Base-by-base conservation (phyloP, 2,797 vertebrate genomes). In the Poliocrania exsul region DNA sequence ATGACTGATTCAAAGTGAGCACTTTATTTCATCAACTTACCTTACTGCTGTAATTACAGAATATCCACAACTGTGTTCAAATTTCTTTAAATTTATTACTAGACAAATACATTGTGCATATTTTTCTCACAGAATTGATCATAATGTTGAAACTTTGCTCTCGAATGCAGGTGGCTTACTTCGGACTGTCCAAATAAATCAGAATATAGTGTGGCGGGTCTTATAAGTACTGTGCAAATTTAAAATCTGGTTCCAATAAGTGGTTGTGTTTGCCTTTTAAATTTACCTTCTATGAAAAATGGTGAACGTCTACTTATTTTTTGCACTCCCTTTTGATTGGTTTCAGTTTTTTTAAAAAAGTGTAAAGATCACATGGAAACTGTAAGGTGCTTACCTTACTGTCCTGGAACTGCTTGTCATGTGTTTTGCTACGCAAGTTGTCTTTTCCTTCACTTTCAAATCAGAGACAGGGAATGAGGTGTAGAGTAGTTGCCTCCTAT, bases 171-270 rank as follows among this genome's bases (percentile, higher is more conserved):
- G 67, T 57, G 26, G 33, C 15, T 85, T 92, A 31, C 87, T 91
- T 89, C 6, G 6, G 74, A 77, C 74, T 50, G 29, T 71, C 57
- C 46, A 61, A 77, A 58, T 72, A 92, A 86, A 72, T 90, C 77
- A 60, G 57, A 86, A 49, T 67, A 31, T 73, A 73, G 28, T 61
- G 37, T 21, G 28, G n/a, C 0, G 0, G 62, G 53, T 53, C 60
- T 75, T 73, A 5, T 13, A 89, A 64, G 49, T 57, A 53, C 40
- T 78, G 61, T 80, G 56, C 78, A 92, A 71, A 80, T 85, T 64
- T 64, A 40, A 71, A 88, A 64, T 88, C 88, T 94, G 69, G n/a
- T 83, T 96, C n/a, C 24, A 78, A 26, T 81, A 89, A 83, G 16
- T 57, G 46, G 5, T 44, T 80, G 35, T 42, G 42, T 67, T 91